phyloP scores from a whole-genome alignment of 2,888 invertebrate species.

The Rhamphomyia laevipes region DNA sequence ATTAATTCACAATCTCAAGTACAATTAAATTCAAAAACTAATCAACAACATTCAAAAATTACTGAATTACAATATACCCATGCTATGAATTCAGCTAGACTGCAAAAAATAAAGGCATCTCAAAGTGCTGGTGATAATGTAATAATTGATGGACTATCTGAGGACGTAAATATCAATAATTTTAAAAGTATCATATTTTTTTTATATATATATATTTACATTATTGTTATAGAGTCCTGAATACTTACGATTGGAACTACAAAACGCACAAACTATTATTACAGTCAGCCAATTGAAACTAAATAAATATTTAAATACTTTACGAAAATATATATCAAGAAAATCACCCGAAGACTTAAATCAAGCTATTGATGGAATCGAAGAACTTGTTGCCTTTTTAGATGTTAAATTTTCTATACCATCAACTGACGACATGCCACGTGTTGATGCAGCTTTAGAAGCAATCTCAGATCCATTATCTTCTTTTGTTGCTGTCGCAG shows the following conservation, averaged over 20 bases:
- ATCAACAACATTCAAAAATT: constrained; percentile 15
- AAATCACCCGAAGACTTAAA: constrained; percentile 28
- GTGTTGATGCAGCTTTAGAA: constrained; percentile 36
- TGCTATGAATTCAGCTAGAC: constrained; percentile 24
- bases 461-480: constrained; percentile 18
- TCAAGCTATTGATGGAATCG: constrained; percentile 40
- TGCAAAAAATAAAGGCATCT: constrained; percentile 22
- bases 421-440: constrained; percentile 10
- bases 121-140: constrained; percentile 21
- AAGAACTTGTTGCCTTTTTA: constrained; percentile 35
- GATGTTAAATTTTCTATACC: constrained; percentile 26
- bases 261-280: constrained; percentile 39
- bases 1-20: background rate
- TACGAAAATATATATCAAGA: constrained; percentile 30
- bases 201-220: background rate
- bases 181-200: background rate
- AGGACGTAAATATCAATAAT: constrained; percentile 29
- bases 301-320: constrained; percentile 33
- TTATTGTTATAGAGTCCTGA: constrained; percentile 35
- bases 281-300: constrained; percentile 37
- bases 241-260: constrained; percentile 34
- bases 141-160: constrained; percentile 37
- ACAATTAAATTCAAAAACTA: background rate
- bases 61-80: constrained; percentile 25
- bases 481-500: no score